These are phyloP conservation scores for Caprella mutica DNA, from an alignment of 2,888 invertebrate genomes.

Conservation along the genomic window DNA sequence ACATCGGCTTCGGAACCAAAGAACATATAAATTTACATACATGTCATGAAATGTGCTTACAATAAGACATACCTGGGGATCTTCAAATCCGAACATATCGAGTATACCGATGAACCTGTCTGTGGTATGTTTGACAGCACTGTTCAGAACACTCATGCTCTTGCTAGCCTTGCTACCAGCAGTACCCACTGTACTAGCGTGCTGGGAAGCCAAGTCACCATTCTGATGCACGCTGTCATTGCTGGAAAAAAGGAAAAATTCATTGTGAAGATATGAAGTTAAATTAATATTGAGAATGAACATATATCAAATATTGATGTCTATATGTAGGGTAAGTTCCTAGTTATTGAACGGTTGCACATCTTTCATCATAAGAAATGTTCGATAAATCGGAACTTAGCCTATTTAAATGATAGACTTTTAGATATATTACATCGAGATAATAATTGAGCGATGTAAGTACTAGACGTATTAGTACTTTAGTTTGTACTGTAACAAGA, in stretches of 20 bases:
- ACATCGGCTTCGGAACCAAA: too few relatives aligned
- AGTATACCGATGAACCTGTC: constrained; percentile 91
- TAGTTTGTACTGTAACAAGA: too few relatives aligned
- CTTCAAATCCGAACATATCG: constrained; percentile 95
- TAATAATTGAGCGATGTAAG: too few relatives aligned
- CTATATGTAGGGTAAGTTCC: too few relatives aligned
- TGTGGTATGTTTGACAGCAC: constrained; percentile 81
- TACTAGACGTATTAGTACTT: too few relatives aligned
- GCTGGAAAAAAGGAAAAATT: constrained; percentile 9
- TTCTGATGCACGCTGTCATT: constrained; percentile 34
- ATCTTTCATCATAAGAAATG: too few relatives aligned
- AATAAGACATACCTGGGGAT: constrained; percentile 52
- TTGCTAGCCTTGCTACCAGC: constrained; percentile 60
- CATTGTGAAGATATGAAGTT: neutral
- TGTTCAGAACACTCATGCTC: constrained; percentile 82
- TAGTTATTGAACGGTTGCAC: too few relatives aligned
- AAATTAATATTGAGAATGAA: neutral
- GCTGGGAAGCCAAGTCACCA: constrained; percentile 58
- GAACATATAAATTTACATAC: neutral
- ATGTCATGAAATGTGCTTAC: neutral
- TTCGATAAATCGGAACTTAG: too few relatives aligned
- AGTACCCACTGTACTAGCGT: constrained; percentile 66
- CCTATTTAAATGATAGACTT: too few relatives aligned
- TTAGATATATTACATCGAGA: too few relatives aligned
- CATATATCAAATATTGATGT: too few relatives aligned